Evolutionary conservation across 2,888 invertebrate genomes (phyloP).

Genomic region (Drosophila glabriapex): DNA sequence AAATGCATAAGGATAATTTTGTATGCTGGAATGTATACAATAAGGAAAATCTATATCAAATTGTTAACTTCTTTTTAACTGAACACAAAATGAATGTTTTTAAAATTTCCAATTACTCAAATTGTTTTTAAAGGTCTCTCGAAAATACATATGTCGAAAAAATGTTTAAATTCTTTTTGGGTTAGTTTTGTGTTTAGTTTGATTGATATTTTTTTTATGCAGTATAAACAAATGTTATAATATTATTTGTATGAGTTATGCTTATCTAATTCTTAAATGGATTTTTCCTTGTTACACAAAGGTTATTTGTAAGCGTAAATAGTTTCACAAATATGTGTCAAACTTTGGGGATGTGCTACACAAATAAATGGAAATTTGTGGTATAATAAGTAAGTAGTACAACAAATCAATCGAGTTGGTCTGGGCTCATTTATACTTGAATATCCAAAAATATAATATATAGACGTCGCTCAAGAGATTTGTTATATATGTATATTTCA

Average conservation of each 20-base stretch:
- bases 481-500: constrained; percentile 54
- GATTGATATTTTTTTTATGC: constrained; percentile 24
- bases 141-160: constrained; percentile 77
- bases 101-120: constrained; percentile 2
- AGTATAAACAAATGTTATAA: constrained; percentile 19
- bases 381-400: constrained; percentile 26
- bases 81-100: constrained; percentile 16
- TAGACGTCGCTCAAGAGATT: constrained; percentile 79
- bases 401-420: constrained; percentile 81
- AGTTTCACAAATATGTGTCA: constrained; percentile 65
- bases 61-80: constrained; percentile 9
- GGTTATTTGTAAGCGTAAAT: constrained; percentile 69
- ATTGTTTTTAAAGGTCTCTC: constrained; percentile 58
- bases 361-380: constrained; percentile 19
- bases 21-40: constrained; percentile 8
- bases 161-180: constrained; percentile 34
- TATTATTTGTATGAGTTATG: constrained; percentile 14
- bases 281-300: constrained; percentile 35
- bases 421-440: constrained; percentile 81
- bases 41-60: constrained; percentile 11
- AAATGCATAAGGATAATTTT: constrained; percentile 35
- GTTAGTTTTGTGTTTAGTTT: constrained; percentile 27
- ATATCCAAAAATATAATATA: constrained; percentile 74
- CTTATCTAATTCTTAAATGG: constrained; percentile 14
- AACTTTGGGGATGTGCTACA: constrained; percentile 43